Conservation (phyloP, 2,113 vertebrate genomes). For the Channa argus region DNA sequence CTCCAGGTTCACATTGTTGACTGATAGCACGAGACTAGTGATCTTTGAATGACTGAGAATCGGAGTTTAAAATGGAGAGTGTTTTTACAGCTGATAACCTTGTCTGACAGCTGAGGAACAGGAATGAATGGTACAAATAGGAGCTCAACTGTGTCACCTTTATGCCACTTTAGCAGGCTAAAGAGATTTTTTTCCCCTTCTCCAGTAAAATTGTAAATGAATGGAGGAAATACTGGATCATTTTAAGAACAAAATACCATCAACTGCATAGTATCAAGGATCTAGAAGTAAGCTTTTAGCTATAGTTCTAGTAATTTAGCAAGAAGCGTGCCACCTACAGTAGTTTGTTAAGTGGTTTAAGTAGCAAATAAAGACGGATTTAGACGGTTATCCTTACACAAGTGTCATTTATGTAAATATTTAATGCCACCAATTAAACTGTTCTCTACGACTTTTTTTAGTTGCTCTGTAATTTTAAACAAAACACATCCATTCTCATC, state of each 20-base stretch:
- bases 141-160: no score
- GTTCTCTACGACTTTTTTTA: slow-evolving; percentile 21
- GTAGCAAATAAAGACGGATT: not conserved
- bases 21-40: no score
- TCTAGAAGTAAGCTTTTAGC: not conserved
- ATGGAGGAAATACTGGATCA: no score
- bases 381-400: not conserved
- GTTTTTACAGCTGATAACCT: no score
- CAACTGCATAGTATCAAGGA: not conserved
- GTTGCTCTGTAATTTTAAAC: slow-evolving; percentile 17
- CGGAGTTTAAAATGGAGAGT: no score
- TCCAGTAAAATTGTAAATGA: no score
- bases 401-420: not conserved
- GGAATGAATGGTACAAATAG: no score
- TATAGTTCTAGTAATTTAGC: not conserved
- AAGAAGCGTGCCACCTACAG: not conserved
- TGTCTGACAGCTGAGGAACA: no score
- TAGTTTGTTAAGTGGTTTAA: not conserved
- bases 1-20: no score
- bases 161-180: no score
- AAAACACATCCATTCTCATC: slow-evolving; percentile 17
- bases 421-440: slow-evolving; percentile 3
- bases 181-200: no score
- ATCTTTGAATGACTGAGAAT: no score
- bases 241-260: not conserved